phyloP scores from a whole-genome alignment of 1,140 invertebrate species.

The Ladona fulva region DNA sequence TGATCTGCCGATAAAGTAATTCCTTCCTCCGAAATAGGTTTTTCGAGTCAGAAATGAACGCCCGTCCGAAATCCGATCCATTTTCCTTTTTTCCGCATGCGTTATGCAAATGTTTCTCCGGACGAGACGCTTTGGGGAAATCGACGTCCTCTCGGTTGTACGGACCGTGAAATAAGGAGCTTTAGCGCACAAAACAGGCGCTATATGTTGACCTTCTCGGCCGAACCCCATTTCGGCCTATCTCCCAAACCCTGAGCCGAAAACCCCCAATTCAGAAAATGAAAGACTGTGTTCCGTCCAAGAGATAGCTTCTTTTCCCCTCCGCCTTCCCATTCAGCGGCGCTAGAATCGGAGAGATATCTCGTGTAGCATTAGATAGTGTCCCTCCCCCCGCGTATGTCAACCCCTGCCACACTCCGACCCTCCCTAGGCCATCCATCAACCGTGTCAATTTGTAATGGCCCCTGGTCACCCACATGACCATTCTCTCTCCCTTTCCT shows the following conservation, averaged over 20 bases:
- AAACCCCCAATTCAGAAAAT: constrained; percentile 4
- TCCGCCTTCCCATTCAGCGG: not conserved
- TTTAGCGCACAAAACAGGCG: too few relatives aligned
- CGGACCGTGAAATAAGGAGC: too few relatives aligned
- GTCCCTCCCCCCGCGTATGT: not conserved
- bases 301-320: not conserved
- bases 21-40: too few relatives aligned
- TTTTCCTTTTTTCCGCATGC: too few relatives aligned
- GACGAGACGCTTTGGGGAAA: too few relatives aligned
- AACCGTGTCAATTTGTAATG: constrained; percentile 6
- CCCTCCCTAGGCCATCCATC: not conserved
- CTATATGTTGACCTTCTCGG: not conserved
- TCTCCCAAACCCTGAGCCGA: not conserved
- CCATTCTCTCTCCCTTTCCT: not conserved
- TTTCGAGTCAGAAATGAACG: too few relatives aligned
- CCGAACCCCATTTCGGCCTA: not conserved
- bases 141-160: too few relatives aligned
- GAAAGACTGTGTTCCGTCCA: not conserved
- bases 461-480: not conserved
- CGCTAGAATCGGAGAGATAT: not conserved
- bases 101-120: too few relatives aligned
- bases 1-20: too few relatives aligned
- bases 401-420: not conserved
- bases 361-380: not conserved
- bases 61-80: too few relatives aligned